Evolutionary conservation across 1,140 invertebrate genomes (phyloP).

Genomic region (Stenopsyche tienmushanensis): DNA sequence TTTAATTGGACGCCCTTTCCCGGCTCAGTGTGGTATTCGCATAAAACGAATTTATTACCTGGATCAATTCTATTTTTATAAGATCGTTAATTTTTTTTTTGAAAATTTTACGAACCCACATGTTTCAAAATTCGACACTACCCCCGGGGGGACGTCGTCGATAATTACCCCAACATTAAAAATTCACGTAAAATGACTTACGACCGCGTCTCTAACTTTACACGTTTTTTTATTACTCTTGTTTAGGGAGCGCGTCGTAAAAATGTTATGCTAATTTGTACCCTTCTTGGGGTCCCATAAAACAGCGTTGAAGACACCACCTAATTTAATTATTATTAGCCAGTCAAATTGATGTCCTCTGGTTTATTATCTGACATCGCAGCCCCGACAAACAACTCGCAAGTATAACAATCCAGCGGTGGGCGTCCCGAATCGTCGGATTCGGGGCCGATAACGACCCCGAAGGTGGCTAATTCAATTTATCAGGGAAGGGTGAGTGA

Average conservation of each 20-base stretch:
- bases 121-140: neutral
- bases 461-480: conserved; percentile 7
- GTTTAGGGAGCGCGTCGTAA: too few species aligned
- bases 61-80: too few species aligned
- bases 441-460: neutral
- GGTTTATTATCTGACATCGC: neutral
- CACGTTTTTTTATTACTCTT: too few species aligned
- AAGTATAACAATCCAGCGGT: neutral
- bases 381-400: neutral
- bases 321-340: conserved; percentile 15
- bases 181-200: conserved; percentile 1
- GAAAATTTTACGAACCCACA: too few species aligned
- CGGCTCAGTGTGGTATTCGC: too few species aligned
- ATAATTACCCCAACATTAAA: too few species aligned
- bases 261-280: conserved; percentile 11
- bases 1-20: too few species aligned
- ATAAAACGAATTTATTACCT: too few species aligned
- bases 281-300: neutral
- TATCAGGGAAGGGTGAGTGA: neutral
- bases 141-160: neutral
- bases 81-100: too few species aligned
- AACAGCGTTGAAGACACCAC: too few species aligned
- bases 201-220: too few species aligned
- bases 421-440: neutral
- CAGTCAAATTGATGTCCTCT: neutral